Conservation (phyloP, 2,113 vertebrate species). For the Euleptes europaea region DNA sequence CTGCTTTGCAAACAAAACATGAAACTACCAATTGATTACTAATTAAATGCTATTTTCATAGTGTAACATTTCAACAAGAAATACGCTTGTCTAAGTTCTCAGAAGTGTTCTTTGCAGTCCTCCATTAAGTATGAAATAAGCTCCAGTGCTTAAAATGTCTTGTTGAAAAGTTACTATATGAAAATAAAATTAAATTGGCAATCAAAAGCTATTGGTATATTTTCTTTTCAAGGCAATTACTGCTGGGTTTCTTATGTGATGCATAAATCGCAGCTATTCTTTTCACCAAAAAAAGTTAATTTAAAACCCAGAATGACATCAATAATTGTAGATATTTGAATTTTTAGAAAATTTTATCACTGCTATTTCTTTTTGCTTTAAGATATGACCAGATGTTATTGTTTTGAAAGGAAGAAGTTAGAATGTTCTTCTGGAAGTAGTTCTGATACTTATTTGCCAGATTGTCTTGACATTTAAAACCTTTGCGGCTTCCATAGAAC, state of each 20-base stretch:
- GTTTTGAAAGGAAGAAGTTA: slow-evolving; percentile 26
- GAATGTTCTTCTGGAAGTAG: slow-evolving; percentile 13
- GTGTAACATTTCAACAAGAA: neutral
- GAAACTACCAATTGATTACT: too few species aligned
- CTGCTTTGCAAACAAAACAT: too few species aligned
- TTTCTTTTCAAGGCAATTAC: slow-evolving; percentile 13
- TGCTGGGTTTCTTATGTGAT: slow-evolving; percentile 7
- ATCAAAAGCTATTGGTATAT: neutral
- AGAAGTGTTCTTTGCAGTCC: neutral
- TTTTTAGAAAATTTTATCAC: slow-evolving; percentile 25
- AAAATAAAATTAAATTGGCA: slow-evolving; percentile 26
- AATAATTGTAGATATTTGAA: neutral
- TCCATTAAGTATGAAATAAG: neutral
- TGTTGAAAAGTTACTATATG: neutral
- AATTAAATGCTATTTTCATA: too few species aligned
- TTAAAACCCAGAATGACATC: slow-evolving; percentile 1
- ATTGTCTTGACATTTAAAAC: slow-evolving; percentile 24
- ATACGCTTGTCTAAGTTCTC: neutral
- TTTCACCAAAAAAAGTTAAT: slow-evolving; percentile 26
- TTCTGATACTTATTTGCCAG: slow-evolving; percentile 39
- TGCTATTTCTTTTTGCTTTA: slow-evolving; percentile 39
- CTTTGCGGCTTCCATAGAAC: slow-evolving; percentile 8
- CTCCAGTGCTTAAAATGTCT: neutral
- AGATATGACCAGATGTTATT: slow-evolving; percentile 1
- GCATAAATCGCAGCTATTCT: slow-evolving; percentile 1